Evolutionary conservation across 2,797 vertebrate genomes (phyloP), one percentile per base, ranked within the genome.

Genomic region (Urophycis tenuis): DNA sequence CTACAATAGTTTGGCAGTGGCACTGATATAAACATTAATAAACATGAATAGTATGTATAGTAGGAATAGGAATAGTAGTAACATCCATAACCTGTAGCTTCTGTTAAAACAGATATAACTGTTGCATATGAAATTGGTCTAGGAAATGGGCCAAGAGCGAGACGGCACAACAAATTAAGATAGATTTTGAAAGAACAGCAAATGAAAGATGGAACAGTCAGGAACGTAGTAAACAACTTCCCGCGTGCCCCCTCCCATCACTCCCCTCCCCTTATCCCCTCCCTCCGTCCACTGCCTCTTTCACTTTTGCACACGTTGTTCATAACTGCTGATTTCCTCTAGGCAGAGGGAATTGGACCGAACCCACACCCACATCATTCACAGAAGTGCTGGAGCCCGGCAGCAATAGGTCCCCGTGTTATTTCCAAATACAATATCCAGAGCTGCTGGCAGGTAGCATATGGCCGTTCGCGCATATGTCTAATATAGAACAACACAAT

Each of bases 301-400:
- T 86, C 82, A 86, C 86, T 91, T 91, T 90, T 91, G 91, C 90
- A 91, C 89, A 92, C 87, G 90, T 89, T 91, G 89, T 91, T 90
- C 88, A 92, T 91, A 91, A 91, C 90, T 91, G 89, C 90, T 86
- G 84, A 90, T 91, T 91, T 91, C 91, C 88, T 89, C 86, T 88
- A 86, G 88, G 87, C 89, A 86, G 85, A 76, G 84, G 88, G 87
- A 86, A 83, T 87, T 85, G 80, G 88, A 90, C 84, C 80, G 84
- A 85, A 84, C 80, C 85, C 87, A 81, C 84, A 87, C 80, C 86
- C 84, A 81, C 88, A 85, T 85, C 60, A 67, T 67, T 29, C 60
- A 67, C 60, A 67, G n/a, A 29, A 67, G 60, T 12, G 60, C 60
- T 67, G 60, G 25, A 67, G 60, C 60, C 60, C 2, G 29, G 60